Base-by-base conservation (phyloP, 2,113 vertebrate species). In the Silurus glanis region DNA sequence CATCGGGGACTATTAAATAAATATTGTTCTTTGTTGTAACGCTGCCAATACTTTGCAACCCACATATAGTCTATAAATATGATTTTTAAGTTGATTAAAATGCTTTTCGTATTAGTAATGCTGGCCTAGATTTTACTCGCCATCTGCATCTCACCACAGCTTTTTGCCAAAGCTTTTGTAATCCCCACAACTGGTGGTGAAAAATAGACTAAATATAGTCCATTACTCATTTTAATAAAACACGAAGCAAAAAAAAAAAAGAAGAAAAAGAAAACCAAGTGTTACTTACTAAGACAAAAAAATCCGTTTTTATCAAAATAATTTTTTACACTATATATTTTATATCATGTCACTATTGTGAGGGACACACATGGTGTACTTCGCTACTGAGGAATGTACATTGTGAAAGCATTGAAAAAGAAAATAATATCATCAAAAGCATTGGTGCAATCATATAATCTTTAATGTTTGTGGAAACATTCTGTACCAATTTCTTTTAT, bases 31-130 rank as follows among this genome's bases (percentile, higher is more conserved):
- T 5, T 66, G 9, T 10, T 66, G n/a, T 66, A 25, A 25, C 2
- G 3, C 64, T 25, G n/a, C n/a, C 4, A 66, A n/a, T 66, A 25
- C n/a, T 5, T 25, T 66, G 10, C n/a, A 66, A 66, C n/a, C 10
- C 9, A 62, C 21, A 23, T 78, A 69, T 19, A 66, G 23, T 51
- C 4, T 61, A 56, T n/a, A 82, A 82, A 19, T 6, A 0, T 5
- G 58, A 14, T 61, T 82, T 64, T 51, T 75, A 67, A 37, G 9
- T 37, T 82, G 78, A 85, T 88, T 85, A 85, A 67, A 72, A 80
- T 69, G 17, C 62, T 62, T 59, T 78, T 82, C 51, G 79, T 72
- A 58, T 66, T 14, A 67, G 69, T 76, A n/a, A 74, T 82, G 25
- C 83, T 64, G 64, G 74, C 23, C 83, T 85, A 85, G n/a, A 62